A percentile compares a stretch with the other conserved stretches of the same genome.
Evolutionary conservation across 2,113 vertebrate species (phyloP).

Genomic region (Clarias macrocephalus): DNA sequence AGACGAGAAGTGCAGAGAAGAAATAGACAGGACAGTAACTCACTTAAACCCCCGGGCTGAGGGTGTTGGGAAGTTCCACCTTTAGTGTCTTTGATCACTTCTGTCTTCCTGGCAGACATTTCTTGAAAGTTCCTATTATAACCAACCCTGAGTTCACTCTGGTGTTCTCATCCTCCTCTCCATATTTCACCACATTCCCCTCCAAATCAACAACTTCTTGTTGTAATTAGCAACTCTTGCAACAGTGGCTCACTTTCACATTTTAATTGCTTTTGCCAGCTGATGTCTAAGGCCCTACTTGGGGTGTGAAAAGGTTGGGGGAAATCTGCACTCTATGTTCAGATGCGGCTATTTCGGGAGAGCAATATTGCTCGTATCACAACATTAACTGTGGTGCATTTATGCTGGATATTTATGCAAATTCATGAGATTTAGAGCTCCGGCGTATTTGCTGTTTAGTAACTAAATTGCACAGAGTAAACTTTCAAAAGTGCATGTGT

Average conservation of each 20-base stretch:
- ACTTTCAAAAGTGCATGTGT: constrained; percentile 32
- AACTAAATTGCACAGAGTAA: neutral
- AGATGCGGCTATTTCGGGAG: constrained; percentile 20
- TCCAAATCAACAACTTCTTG: constrained; percentile 34
- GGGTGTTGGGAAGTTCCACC: neutral
- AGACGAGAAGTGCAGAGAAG: neutral
- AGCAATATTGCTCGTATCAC: constrained; percentile 24
- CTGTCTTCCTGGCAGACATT: constrained; percentile 9
- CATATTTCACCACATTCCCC: neutral
- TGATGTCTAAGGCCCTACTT: constrained; percentile 53
- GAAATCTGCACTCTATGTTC: constrained; percentile 8
- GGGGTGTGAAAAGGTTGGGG: constrained; percentile 49
- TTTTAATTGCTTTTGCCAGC: constrained; percentile 72
- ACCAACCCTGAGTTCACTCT: neutral
- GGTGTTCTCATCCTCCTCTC: neutral
- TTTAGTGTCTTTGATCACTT: constrained; percentile 19
- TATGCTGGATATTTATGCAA: constrained; percentile 25
- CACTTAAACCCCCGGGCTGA: constrained; percentile 12
- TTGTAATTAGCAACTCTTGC: constrained; percentile 55
- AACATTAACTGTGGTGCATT: constrained; percentile 27
- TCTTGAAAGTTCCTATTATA: neutral
- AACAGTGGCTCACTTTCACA: constrained; percentile 64
- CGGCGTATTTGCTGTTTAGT: constrained; percentile 3
- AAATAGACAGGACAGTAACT: constrained; percentile 24
- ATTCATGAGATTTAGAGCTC: constrained; percentile 24